A percentile compares a stretch with the other conserved stretches of the same genome.
Conservation (phyloP, 2,888 invertebrate species). For the Marronus borbonicus region DNA sequence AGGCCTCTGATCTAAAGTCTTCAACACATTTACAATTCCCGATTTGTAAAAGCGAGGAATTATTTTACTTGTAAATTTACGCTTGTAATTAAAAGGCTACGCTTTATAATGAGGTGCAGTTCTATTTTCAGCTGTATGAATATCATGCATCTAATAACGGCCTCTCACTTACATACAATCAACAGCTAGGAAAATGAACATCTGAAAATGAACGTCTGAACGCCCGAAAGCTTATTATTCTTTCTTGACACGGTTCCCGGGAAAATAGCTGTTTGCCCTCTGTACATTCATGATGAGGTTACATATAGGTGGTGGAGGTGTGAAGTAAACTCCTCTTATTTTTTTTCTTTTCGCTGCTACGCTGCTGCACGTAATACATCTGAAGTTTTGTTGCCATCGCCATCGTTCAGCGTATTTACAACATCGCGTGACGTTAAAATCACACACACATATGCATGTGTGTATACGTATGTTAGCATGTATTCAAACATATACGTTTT, state of each 20-base stretch:
- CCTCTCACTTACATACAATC: slow-evolving; percentile 34
- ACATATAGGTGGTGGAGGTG: slow-evolving; percentile 46
- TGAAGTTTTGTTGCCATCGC: slow-evolving; percentile 13
- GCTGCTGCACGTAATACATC: slow-evolving; percentile 17
- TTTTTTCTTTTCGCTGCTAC: slow-evolving; percentile 40
- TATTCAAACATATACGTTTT: slow-evolving; percentile 17
- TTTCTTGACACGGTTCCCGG: slow-evolving; percentile 56
- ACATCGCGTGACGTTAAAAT: slow-evolving; percentile 35
- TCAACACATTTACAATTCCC: not conserved
- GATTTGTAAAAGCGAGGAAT: not conserved
- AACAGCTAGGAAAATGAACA: slow-evolving; percentile 44
- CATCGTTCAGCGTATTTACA: slow-evolving; percentile 42
- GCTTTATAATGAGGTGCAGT: not conserved
- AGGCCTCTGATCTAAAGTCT: too few species aligned
- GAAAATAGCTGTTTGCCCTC: slow-evolving; percentile 56
- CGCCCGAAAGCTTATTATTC: slow-evolving; percentile 52
- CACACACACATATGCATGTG: slow-evolving; percentile 17
- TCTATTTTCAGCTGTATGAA: not conserved
- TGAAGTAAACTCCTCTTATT: slow-evolving; percentile 51
- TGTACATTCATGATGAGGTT: slow-evolving; percentile 55
- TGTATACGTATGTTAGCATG: slow-evolving; percentile 13
- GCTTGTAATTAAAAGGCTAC: slow-evolving; percentile 8
- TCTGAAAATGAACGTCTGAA: slow-evolving; percentile 36
- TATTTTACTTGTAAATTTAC: not conserved
- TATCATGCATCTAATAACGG: slow-evolving; percentile 2